phyloP scores from a whole-genome alignment of 2,797 vertebrate genomes.

The Acipenser ruthenus region DNA sequence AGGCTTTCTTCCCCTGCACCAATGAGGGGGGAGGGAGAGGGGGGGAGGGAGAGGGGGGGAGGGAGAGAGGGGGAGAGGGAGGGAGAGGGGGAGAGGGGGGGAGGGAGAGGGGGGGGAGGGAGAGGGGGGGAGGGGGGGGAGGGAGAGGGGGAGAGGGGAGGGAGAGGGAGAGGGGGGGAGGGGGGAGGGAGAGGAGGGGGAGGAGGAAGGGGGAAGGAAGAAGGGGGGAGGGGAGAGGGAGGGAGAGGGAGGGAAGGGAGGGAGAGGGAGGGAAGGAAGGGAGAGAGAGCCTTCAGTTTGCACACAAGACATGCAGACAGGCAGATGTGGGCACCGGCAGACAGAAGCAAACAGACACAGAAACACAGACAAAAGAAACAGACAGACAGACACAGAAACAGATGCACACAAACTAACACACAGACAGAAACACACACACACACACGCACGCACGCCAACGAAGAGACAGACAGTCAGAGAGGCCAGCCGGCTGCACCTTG shows the following conservation, averaged over 20 bases:
- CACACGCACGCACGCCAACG: background rate
- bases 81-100: background rate
- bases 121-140: too few relatives aligned
- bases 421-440: too few relatives aligned
- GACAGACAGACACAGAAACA: background rate
- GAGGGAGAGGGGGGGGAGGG: background rate
- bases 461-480: background rate
- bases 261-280: background rate
- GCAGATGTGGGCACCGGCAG: too few relatives aligned
- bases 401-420: too few relatives aligned
- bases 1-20: slow-evolving; percentile 71
- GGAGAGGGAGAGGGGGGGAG: background rate
- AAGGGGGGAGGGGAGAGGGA: background rate
- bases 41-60: background rate
- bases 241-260: background rate
- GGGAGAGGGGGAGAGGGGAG: too few relatives aligned
- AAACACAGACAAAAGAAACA: too few relatives aligned
- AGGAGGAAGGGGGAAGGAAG: background rate
- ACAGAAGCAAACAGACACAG: too few relatives aligned
- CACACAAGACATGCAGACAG: too few relatives aligned
- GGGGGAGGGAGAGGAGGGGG: background rate
- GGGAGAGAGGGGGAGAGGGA: background rate
- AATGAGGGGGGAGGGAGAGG: background rate
- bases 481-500: slow-evolving; percentile 42
- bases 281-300: too few relatives aligned